A percentile compares a stretch with the other conserved stretches of the same genome.
phyloP scores from a whole-genome alignment of 2,797 vertebrate species.

The Clamator glandarius region DNA sequence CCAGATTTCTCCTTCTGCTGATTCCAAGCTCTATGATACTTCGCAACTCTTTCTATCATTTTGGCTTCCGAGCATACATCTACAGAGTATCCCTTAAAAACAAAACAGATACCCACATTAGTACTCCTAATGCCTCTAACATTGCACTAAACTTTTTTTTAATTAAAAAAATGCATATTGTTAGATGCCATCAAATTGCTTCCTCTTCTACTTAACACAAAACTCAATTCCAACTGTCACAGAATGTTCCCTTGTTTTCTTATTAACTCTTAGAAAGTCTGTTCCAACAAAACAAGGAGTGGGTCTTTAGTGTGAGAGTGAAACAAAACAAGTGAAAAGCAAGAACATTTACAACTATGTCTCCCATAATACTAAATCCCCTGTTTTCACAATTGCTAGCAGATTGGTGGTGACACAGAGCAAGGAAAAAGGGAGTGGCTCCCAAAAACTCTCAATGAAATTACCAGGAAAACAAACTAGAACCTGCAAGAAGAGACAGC shows the following conservation, averaged over 20 bases:
- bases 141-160: background rate
- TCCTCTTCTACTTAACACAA: background rate
- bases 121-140: background rate
- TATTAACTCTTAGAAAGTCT: background rate
- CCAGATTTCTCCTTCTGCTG: slow-evolving; percentile 74
- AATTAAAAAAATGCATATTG: background rate
- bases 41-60: slow-evolving; percentile 78
- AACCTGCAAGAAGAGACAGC: background rate
- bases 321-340: background rate
- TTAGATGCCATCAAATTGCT: background rate
- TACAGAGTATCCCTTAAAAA: slow-evolving; percentile 80
- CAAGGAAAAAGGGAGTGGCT: background rate
- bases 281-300: background rate
- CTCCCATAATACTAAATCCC: background rate
- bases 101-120: background rate
- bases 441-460: background rate
- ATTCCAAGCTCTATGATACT: slow-evolving; percentile 77
- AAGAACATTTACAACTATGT: background rate
- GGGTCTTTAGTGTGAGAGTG: background rate
- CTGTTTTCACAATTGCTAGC: background rate
- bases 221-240: background rate
- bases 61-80: slow-evolving; percentile 77
- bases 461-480: background rate
- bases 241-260: background rate
- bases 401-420: background rate